phyloP scores from a whole-genome alignment of 2,113 vertebrate genomes.

The Oncorhynchus keta region DNA sequence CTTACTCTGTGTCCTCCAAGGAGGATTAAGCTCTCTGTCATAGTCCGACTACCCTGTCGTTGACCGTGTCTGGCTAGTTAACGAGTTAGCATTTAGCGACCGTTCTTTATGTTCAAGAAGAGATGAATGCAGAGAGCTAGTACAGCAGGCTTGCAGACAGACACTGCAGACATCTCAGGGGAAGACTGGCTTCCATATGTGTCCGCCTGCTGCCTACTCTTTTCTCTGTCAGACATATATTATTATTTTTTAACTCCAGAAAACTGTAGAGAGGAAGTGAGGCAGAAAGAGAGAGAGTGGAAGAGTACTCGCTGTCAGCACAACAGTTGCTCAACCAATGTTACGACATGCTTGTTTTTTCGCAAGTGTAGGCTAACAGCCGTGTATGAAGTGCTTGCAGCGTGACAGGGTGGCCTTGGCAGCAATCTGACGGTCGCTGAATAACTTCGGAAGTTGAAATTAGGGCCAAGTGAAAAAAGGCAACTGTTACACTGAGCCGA shows the following conservation, averaged over 20 bases:
- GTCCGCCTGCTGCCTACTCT: neutral
- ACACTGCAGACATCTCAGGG: neutral
- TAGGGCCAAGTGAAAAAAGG: neutral
- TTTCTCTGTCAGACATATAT: neutral
- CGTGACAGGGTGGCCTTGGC: neutral
- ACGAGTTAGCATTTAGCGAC: neutral
- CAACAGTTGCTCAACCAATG: too few relatives aligned
- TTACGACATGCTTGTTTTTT: conserved; percentile 15
- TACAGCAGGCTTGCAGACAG: neutral
- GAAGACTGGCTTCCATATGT: neutral
- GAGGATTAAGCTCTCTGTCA: conserved; percentile 12
- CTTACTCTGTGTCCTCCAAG: conserved; percentile 4
- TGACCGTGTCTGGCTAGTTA: too few relatives aligned
- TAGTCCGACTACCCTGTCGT: too few relatives aligned
- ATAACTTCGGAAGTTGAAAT: neutral
- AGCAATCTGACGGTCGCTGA: neutral
- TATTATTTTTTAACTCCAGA: neutral
- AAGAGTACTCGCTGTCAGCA: neutral
- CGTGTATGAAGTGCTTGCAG: conserved; percentile 3
- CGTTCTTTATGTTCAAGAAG: neutral
- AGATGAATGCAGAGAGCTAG: neutral
- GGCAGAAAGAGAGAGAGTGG: neutral
- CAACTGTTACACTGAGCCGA: neutral
- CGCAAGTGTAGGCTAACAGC: neutral
- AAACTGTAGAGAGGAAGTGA: neutral